A percentile compares a stretch with the other conserved stretches of the same genome.
phyloP scores from a whole-genome alignment of 2,797 vertebrate species.

The Sebastes reedi region DNA sequence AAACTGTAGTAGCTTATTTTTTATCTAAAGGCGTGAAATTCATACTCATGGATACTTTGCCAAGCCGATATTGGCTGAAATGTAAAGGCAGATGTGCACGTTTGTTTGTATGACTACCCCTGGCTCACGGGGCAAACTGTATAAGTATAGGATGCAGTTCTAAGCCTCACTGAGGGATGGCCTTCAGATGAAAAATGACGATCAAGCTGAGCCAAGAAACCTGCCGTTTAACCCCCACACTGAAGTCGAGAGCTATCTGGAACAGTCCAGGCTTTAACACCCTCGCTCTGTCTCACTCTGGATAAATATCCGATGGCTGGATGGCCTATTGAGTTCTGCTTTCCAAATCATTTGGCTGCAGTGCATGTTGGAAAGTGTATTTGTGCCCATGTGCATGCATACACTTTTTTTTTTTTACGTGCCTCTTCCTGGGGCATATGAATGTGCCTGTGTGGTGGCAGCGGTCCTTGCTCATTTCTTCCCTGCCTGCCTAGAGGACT shows the following conservation, averaged over 20 bases:
- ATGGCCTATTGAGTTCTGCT: conserved; percentile 37
- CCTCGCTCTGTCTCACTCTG: conserved; percentile 56
- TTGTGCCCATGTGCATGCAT: conserved; percentile 12
- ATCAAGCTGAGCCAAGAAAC: conserved; percentile 69
- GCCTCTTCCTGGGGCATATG: conserved; percentile 24
- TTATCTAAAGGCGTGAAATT: not conserved
- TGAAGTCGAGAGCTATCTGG: conserved; percentile 60
- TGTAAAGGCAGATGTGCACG: conserved; percentile 25
- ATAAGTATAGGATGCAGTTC: conserved; percentile 16
- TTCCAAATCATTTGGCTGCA: conserved; percentile 48
- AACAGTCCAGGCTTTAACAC: conserved; percentile 40
- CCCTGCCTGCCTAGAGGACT: conserved; percentile 40
- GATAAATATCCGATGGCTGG: conserved; percentile 43
- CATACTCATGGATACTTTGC: not conserved
- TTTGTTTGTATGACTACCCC: conserved; percentile 41
- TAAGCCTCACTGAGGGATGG: conserved; percentile 50
- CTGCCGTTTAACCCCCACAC: conserved; percentile 69
- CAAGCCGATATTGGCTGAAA: conserved; percentile 4
- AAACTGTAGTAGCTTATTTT: not conserved
- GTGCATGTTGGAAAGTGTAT: conserved; percentile 24
- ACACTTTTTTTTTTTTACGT: conserved; percentile 10
- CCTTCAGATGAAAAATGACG: conserved; percentile 70
- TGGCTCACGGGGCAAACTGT: conserved; percentile 18
- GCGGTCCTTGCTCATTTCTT: conserved; percentile 39
- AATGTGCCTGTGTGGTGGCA: conserved; percentile 33